Conservation (phyloP, 2,888 invertebrate species). For the Chaetogeoica ovagalla region DNA sequence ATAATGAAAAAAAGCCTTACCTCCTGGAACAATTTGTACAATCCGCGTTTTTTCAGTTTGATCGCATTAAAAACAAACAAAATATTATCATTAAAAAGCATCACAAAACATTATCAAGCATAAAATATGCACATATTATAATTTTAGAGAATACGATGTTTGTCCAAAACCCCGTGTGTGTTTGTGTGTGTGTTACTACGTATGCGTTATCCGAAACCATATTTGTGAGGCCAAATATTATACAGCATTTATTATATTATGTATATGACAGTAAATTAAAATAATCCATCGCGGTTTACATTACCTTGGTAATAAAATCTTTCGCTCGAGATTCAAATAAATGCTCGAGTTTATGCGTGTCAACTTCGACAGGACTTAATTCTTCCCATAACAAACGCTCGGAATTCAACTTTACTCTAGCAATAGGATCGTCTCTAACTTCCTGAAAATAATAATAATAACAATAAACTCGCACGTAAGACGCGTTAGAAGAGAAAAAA, state of each 20-base stretch:
- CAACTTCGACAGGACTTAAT: conserved; percentile 79
- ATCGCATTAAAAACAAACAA: conserved; percentile 49
- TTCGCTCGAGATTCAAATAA: conserved; percentile 95
- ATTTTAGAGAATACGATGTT: conserved; percentile 12
- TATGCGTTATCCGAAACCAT: conserved; percentile 43
- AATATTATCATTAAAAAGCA: conserved; percentile 48
- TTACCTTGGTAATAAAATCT: conserved; percentile 91
- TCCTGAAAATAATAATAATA: conserved; percentile 62
- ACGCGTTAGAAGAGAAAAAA: no score
- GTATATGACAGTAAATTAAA: not conserved
- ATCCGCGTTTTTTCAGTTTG: conserved; percentile 42
- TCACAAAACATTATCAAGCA: conserved; percentile 38
- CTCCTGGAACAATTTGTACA: conserved; percentile 46
- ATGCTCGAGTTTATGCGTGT: conserved; percentile 91
- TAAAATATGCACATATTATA: conserved; percentile 27
- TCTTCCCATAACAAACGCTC: conserved; percentile 84
- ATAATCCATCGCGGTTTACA: not conserved
- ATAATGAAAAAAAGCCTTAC: conserved; percentile 36
- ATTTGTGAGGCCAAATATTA: conserved; percentile 37
- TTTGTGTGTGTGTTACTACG: not conserved
- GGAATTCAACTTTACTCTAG: conserved; percentile 64
- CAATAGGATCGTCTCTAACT: conserved; percentile 77
- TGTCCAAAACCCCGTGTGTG: conserved; percentile 14
- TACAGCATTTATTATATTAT: conserved; percentile 33
- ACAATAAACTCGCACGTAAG: no score